Base-by-base conservation (phyloP, 2,888 invertebrate genomes). In the Orthonevra nobilis region DNA sequence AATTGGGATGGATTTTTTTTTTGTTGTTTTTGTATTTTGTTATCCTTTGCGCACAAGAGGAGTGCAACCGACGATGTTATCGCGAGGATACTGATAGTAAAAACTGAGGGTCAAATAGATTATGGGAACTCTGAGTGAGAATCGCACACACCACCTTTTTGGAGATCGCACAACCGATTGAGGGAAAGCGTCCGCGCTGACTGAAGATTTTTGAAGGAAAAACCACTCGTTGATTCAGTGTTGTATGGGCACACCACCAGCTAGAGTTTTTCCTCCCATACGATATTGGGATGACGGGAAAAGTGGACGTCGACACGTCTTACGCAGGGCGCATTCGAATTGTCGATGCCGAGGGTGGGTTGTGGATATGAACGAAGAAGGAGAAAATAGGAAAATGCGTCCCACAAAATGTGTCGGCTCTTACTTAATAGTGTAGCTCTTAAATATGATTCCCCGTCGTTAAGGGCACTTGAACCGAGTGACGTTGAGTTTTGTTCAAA, bases 161-260 rank as follows among this genome's bases (percentile, higher is more conserved):
- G 28, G 56, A 64, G 64, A 66, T 44, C 56, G 34, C 58, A 74
- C 75, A 64, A 77, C 75, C 75, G 75, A 70, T 26, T 77, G 40
- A 64, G 58, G 58, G 70, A 77, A 77, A 77, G 75, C 70, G 75
- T 77, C 75, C 75, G 75, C 50, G 75, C 64, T 77, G 75, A 77
- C 75, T 77, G 64, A 77, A 64, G 75, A 64, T 64, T 70, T 64
- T 58, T 12, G 56, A 32, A 48, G 42, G 63, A 64, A 77, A 66
- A 77, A 77, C 75, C 75, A 77, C 75, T 77, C 75, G 75, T 77
- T 77, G 75, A 77, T 77, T 77, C 75, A 70, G 17, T 70, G 50
- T 44, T 46, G 56, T 32, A 52, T 50, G 50, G 70, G n/a, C n/a
- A 9, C 15, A 42, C 23, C 26, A 34, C 26, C 40, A 20, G 20